phyloP scores from a whole-genome alignment of 2,797 vertebrate genomes.

The Apogon talboti region DNA sequence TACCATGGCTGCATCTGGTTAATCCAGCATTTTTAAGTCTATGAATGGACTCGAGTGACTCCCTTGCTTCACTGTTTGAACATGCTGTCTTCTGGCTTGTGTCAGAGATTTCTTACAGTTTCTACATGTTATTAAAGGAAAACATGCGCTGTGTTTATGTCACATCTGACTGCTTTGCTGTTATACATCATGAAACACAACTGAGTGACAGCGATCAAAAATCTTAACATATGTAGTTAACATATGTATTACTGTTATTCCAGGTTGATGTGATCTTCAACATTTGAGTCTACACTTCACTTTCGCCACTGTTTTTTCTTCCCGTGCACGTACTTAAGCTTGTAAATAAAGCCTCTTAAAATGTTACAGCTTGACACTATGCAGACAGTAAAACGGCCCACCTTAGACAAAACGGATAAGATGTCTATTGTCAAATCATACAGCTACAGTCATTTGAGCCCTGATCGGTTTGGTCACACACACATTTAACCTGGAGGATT shows the following conservation, averaged over 20 bases:
- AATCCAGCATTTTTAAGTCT: conserved; percentile 69
- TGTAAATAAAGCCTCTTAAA: neutral
- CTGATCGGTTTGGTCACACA: neutral
- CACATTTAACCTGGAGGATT: neutral
- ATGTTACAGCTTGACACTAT: neutral
- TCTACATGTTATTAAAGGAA: conserved; percentile 11
- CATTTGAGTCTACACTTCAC: neutral
- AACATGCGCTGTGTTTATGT: neutral
- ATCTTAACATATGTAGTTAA: neutral
- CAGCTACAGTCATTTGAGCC: too few relatives aligned
- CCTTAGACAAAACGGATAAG: neutral
- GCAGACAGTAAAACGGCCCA: conserved; percentile 1
- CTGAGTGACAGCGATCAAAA: neutral
- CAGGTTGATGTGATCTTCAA: neutral
- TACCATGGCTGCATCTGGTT: conserved; percentile 78
- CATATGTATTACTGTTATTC: neutral
- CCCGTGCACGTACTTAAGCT: neutral
- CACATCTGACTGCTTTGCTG: neutral
- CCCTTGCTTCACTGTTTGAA: conserved; percentile 49
- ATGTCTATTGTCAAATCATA: neutral
- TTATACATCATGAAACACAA: neutral
- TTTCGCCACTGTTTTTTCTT: neutral
- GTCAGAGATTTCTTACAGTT: conserved; percentile 15
- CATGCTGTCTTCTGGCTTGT: conserved; percentile 38
- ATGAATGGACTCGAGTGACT: conserved; percentile 71